phyloP scores from a whole-genome alignment of 1,140 invertebrate species.

The Bombus huntii region DNA sequence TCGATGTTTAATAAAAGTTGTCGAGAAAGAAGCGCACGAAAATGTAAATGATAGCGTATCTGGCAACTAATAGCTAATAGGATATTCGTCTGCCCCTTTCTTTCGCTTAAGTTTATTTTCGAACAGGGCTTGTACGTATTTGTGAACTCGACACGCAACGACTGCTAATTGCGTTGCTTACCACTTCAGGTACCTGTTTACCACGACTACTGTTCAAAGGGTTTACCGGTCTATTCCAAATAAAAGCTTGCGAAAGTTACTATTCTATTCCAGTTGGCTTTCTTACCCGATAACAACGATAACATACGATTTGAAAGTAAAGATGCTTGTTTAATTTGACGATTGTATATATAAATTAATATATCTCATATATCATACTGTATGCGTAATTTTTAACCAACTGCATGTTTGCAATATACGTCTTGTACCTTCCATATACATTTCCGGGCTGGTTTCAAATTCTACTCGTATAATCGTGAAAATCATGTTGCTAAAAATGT shows the following conservation, averaged over 20 bases:
- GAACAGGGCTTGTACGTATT: background rate
- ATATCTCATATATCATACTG: no score
- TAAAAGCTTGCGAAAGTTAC: background rate
- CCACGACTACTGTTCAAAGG: background rate
- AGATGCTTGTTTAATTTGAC: no score
- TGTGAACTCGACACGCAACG: background rate
- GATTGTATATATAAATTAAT: no score
- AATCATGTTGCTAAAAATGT: no score
- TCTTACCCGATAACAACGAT: no score
- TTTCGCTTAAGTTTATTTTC: background rate
- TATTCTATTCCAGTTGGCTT: no score
- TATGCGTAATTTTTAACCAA: no score
- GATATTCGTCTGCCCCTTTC: background rate
- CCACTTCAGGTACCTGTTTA: background rate
- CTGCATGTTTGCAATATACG: no score
- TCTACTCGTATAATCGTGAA: no score
- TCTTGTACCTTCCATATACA: no score
- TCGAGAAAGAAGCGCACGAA: background rate
- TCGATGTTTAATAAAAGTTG: background rate
- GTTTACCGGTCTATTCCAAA: background rate
- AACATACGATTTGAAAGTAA: no score
- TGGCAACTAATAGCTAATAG: background rate
- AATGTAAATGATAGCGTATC: background rate
- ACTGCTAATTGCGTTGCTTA: background rate
- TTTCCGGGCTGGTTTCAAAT: no score